Evolutionary conservation across 23 tunicate genomes (phyloP).

Genomic region (Ciona savignyi): DNA sequence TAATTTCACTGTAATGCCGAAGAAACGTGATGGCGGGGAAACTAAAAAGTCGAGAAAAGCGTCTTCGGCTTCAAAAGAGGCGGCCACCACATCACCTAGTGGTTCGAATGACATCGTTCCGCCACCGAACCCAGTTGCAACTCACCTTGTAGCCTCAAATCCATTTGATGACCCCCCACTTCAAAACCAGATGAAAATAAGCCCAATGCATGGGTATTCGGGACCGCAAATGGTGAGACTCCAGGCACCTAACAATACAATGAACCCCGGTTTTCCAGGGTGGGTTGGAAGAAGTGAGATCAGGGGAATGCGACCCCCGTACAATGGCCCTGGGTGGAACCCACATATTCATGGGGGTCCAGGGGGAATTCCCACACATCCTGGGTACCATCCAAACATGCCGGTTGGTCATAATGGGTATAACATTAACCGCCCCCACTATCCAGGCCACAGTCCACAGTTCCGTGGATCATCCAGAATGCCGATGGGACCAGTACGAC

Average conservation of each 20-base stretch:
- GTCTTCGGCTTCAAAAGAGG: conserved; percentile 52
- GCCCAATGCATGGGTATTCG: conserved; percentile 14
- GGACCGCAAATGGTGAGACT: conserved; percentile 50
- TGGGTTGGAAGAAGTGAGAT: conserved; percentile 23
- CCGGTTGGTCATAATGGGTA: conserved; percentile 28
- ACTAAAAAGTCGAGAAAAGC: conserved; percentile 46
- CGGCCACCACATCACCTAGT: conserved; percentile 27
- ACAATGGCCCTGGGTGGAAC: conserved; percentile 11
- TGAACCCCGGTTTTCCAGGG: conserved; percentile 37
- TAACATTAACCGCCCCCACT: conserved; percentile 16
- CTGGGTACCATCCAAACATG: conserved; percentile 22
- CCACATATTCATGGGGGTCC: conserved; percentile 7
- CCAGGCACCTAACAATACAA: conserved; percentile 6
- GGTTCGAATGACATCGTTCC: conserved; percentile 45
- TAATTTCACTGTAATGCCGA: too few relatives aligned
- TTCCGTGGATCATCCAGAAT: conserved; percentile 37
- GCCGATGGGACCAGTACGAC: conserved; percentile 27
- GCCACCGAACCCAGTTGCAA: conserved; percentile 84
- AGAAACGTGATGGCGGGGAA: conserved; percentile 6
- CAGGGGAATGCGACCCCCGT: conserved; percentile 34
- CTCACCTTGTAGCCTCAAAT: conserved; percentile 81
- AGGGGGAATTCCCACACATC: conserved; percentile 4
- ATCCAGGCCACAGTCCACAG: conserved; percentile 12
- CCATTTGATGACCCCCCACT: conserved; percentile 92
- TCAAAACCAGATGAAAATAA: conserved; percentile 17